phyloP scores from a whole-genome alignment of 2,113 vertebrate species.

The Petrocephalus zakoni region DNA sequence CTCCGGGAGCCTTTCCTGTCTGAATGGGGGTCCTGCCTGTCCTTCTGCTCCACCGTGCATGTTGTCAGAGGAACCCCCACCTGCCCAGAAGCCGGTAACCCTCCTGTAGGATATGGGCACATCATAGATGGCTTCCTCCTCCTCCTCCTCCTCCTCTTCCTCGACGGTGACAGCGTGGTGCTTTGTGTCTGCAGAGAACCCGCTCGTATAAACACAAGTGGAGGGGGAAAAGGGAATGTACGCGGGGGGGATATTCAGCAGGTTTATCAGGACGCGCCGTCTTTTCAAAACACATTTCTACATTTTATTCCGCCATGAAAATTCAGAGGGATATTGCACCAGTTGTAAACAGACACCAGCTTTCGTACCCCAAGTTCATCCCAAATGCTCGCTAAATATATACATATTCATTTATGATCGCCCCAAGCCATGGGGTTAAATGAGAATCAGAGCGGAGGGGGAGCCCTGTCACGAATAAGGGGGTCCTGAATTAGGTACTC shows the following conservation, averaged over 20 bases:
- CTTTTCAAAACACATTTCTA: background rate
- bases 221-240: background rate
- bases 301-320: background rate
- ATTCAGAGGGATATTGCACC: too few relatives aligned
- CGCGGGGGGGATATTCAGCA: background rate
- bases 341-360: too few relatives aligned
- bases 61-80: constrained; percentile 30
- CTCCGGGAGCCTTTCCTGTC: background rate
- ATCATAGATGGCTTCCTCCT: constrained; percentile 47
- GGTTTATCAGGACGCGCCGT: background rate
- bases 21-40: background rate
- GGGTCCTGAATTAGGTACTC: too few relatives aligned
- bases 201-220: too few relatives aligned
- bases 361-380: too few relatives aligned
- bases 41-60: background rate
- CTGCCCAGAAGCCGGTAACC: background rate
- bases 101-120: constrained; percentile 38
- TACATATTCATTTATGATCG: too few relatives aligned
- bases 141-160: background rate
- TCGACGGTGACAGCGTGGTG: too few relatives aligned
- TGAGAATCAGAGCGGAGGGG: too few relatives aligned
- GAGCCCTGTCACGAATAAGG: too few relatives aligned
- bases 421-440: too few relatives aligned
- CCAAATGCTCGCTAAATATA: too few relatives aligned
- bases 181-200: background rate